phyloP scores from a whole-genome alignment of 1,140 invertebrate genomes.

The Matsumurasca onukii region DNA sequence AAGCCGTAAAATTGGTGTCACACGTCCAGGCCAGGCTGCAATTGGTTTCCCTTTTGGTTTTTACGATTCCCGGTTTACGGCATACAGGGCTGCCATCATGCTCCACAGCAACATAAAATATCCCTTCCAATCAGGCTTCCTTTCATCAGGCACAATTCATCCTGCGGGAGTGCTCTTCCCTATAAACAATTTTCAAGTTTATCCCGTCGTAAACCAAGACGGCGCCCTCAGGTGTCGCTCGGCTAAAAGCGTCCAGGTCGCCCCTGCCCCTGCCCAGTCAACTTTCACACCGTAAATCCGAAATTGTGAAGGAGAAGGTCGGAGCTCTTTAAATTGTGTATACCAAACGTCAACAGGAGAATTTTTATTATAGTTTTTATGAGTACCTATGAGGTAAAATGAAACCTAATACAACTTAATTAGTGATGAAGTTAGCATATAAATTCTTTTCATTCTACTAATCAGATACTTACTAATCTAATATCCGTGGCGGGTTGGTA shows the following conservation, averaged over 20 bases:
- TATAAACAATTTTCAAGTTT: constrained; percentile 25
- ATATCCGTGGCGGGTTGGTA: too few relatives aligned
- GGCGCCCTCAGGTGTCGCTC: constrained; percentile 1
- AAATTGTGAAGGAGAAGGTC: too few relatives aligned
- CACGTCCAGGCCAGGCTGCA: not conserved
- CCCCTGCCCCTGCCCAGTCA: not conserved
- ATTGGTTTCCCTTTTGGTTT: constrained; percentile 26
- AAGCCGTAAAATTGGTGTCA: constrained; percentile 23
- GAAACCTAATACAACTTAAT: too few relatives aligned
- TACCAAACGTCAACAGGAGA: too few relatives aligned
- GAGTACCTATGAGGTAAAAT: too few relatives aligned
- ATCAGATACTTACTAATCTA: too few relatives aligned
- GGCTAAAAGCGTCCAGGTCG: constrained; percentile 13
- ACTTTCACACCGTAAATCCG: not conserved
- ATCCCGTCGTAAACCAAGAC: constrained; percentile 9
- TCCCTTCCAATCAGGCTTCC: constrained; percentile 20
- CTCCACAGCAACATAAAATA: constrained; percentile 17
- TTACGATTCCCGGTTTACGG: constrained; percentile 25
- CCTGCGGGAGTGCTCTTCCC: constrained; percentile 13
- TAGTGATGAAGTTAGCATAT: too few relatives aligned
- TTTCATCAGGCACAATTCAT: constrained; percentile 20
- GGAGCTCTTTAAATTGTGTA: too few relatives aligned
- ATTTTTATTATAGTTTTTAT: too few relatives aligned
- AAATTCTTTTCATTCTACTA: too few relatives aligned
- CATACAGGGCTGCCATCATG: constrained; percentile 25